Conservation (phyloP, 2,888 invertebrate genomes). For the Chromoteleia sp. region DNA sequence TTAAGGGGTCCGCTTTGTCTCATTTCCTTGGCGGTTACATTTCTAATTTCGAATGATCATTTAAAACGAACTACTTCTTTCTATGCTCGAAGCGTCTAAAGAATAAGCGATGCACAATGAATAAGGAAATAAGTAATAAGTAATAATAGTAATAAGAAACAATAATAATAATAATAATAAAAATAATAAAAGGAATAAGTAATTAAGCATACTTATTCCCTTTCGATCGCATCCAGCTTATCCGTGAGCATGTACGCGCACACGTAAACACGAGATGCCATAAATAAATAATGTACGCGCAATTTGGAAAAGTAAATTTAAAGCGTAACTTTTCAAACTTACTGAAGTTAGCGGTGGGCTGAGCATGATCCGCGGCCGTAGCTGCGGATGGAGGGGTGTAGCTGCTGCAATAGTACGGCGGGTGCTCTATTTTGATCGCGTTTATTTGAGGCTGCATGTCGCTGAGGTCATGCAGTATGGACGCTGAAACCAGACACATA, state of each 20-base stretch:
- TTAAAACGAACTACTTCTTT: neutral
- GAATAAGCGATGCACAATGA: neutral
- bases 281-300: conserved; percentile 65
- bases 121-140: too few species aligned
- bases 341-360: conserved; percentile 84
- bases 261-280: conserved; percentile 22
- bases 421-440: conserved; percentile 93
- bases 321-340: conserved; percentile 78
- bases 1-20: too few species aligned
- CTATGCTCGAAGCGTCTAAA: too few species aligned
- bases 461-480: conserved; percentile 96
- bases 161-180: too few species aligned
- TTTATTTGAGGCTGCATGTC: conserved; percentile 90
- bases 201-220: conserved; percentile 22
- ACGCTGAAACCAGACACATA: conserved; percentile 88
- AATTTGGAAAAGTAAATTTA: conserved; percentile 66
- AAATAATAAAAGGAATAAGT: conserved; percentile 32
- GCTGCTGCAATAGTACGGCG: conserved; percentile 92
- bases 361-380: conserved; percentile 85
- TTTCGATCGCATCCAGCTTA: neutral
- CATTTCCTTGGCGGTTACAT: too few species aligned
- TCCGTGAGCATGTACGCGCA: conserved; percentile 1
- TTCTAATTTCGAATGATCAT: neutral
- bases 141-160: too few species aligned
- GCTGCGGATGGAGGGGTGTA: conserved; percentile 90